These are phyloP conservation scores for Melopsittacus undulatus DNA, from an alignment of 2,797 vertebrate species.

Conservation along the genomic window DNA sequence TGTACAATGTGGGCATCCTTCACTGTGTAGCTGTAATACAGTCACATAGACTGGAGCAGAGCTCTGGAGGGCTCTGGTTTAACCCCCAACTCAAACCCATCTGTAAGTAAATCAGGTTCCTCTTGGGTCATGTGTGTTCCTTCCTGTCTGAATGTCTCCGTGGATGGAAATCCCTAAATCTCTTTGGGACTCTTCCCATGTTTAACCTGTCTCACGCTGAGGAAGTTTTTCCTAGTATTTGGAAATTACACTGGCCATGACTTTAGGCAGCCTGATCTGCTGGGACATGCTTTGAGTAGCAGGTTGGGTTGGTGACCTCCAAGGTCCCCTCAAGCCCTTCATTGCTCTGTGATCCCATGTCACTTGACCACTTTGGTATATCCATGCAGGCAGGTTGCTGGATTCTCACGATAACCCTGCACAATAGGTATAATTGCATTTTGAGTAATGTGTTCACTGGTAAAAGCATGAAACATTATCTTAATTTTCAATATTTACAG, in stretches of 20 bases:
- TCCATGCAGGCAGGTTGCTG: not conserved
- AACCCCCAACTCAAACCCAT: rapidly evolving
- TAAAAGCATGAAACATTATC: not conserved
- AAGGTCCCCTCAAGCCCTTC: not conserved
- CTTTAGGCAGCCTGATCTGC: not conserved
- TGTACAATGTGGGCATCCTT: not conserved
- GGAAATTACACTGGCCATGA: rapidly evolving
- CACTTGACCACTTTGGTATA: not conserved
- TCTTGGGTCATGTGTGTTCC: not conserved
- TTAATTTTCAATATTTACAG: not conserved
- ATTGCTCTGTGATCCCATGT: not conserved
- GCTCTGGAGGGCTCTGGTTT: not conserved
- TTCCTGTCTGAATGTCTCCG: not conserved
- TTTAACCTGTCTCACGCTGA: not conserved
- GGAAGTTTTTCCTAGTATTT: not conserved
- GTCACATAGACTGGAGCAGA: not conserved
- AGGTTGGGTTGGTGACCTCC: not conserved
- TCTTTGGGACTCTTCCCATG: not conserved
- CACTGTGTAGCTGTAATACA: rapidly evolving
- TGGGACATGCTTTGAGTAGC: not conserved
- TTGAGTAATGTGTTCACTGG: not conserved
- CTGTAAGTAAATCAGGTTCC: not conserved
- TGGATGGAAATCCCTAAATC: not conserved
- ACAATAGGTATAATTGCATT: not conserved
- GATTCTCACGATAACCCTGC: not conserved